Base-by-base conservation (phyloP, 2,113 vertebrate genomes). In the Pangasianodon gigas region DNA sequence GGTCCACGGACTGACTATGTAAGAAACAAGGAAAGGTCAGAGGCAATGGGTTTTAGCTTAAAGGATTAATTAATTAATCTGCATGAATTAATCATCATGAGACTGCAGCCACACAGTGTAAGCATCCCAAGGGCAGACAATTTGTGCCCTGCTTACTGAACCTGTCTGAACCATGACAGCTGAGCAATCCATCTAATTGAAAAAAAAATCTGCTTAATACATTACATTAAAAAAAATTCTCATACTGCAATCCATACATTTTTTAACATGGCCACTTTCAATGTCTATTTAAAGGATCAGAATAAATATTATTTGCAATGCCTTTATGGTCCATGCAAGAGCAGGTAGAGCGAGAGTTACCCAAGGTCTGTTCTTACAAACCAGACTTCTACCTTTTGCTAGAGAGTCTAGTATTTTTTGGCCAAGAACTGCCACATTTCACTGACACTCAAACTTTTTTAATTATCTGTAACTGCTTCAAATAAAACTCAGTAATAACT, bases 181-280 rank as follows among this genome's bases (percentile, higher is more conserved):
- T 90, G 87, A 84, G 54, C 37, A 74, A 74, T 91, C 21, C 24
- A 51, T 46, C 46, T 32, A 89, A 85, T 32, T 75, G 18, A 16
- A 14, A n/a, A 80, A 80, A 79, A 79, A 29, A 37, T 37, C 37
- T 37, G 37, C 10, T 85, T 44, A 67, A 87, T 87, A 21, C 10
- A 32, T 69, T 69, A 48, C 56, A 54, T 54, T 26, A 80, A 10
- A 4, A 46, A 19, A 56, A 54, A 11, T 2, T 67, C 18, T 11
- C 16, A 48, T 48, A 80, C 13, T n/a, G 5, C 46, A 51, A 51
- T 51, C 13, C 4, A 80, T 51, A 14, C 9, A 13, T 46, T 77
- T 37, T 71, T 69, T 16, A 69, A 69, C 65, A 69, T n/a, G 1
- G 1, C 4, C 67, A 69, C 1, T 18, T 69, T 69, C 13, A 69